Conservation (phyloP, 2,888 invertebrate genomes). For the Gandaritis pyraliata region DNA sequence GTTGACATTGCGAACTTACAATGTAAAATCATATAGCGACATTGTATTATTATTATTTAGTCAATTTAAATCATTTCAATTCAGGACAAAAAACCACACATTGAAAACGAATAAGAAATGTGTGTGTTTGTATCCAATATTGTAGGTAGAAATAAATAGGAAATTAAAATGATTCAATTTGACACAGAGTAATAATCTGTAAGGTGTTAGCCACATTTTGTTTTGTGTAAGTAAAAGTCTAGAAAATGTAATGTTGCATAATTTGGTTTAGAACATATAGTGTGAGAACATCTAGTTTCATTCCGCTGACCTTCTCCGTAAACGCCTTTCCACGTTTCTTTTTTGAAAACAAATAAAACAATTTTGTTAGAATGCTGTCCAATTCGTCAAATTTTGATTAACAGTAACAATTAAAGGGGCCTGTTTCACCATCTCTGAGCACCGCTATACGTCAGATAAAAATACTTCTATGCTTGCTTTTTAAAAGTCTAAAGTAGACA, state of each 20-base stretch:
- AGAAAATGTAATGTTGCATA: conserved; percentile 38
- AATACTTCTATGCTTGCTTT: too few species aligned
- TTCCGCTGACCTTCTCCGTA: conserved; percentile 89
- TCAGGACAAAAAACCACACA: neutral
- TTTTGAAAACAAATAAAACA: conserved; percentile 79
- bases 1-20: conserved; percentile 51
- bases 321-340: conserved; percentile 91
- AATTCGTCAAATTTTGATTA: conserved; percentile 33
- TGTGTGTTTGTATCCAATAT: too few species aligned
- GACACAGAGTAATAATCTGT: conserved; percentile 48
- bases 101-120: too few species aligned
- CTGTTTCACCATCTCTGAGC: too few species aligned
- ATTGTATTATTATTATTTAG: conserved; percentile 23
- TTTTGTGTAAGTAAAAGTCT: conserved; percentile 34
- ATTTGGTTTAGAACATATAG: conserved; percentile 66
- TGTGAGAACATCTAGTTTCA: conserved; percentile 70
- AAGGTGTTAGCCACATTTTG: conserved; percentile 42
- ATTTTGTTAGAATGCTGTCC: conserved; percentile 34
- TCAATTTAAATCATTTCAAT: conserved; percentile 32
- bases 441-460: too few species aligned
- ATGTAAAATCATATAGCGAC: conserved; percentile 42
- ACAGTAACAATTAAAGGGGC: too few species aligned
- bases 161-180: conserved; percentile 32
- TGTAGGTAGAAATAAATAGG: too few species aligned
- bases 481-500: too few species aligned